Base-by-base conservation (phyloP, 23 tunicate species). In the Oikopleura dioica region DNA sequence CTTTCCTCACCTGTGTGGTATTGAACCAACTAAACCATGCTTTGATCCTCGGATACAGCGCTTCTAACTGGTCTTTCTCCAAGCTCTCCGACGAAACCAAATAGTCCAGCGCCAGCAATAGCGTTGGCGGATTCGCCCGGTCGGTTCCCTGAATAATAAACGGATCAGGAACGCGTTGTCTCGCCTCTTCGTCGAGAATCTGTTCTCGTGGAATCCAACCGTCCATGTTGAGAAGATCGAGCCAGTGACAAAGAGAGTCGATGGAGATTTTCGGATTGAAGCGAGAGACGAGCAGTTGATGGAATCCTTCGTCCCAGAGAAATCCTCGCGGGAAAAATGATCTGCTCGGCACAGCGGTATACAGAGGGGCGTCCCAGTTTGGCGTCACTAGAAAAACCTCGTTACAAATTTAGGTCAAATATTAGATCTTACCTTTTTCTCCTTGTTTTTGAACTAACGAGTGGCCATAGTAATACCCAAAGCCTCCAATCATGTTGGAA, bases 201-300 rank as follows among this genome's bases (percentile, higher is more conserved):
- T 92, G 99, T 76, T 92, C 99, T 35, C 99, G 69, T 37, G 99
- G 99, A 44, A 92, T 92, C 99, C 99, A 92, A 0, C 99, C 99
- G 38, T 92, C 99, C 36, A 36, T 77, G 58, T 92, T 92, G 38
- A 92, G 50, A 31, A 82, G 38, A 37, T 79, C 68, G 36, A 92
- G 80, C 99, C 99, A 92, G 55, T 82, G 87, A 1, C 36, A 38
- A 30, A 92, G 78, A 0, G 87, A 69, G 28, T 82, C 86, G 76
- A 85, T 69, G 50, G 95, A 86, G 32, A 92, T 35, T 30, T 78
- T 35, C 32, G 81, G 83, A 75, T 92, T 87, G 87, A 92, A 92
- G 38, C 83, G 83, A 38, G 88, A 78, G 36, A 92, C 79, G 59
- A 92, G 77, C 82, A 92, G 72, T 76, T 92, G 79, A 76, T 92